Base-by-base conservation (phyloP, 2,113 vertebrate species). In the Onychostruthus taczanowskii region DNA sequence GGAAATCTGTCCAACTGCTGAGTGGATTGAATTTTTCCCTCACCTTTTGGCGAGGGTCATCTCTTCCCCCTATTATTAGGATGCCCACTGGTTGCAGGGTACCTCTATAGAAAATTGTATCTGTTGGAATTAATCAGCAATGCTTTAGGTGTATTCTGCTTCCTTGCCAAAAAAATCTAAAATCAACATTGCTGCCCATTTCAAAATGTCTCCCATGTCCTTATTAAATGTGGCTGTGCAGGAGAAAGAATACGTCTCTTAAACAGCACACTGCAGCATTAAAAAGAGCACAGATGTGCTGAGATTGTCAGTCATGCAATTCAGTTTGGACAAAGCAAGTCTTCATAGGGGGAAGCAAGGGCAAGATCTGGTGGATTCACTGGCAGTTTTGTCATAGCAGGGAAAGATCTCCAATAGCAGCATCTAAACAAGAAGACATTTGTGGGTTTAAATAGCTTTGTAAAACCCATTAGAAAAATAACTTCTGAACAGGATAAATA, bases 201-300 rank as follows among this genome's bases (percentile, higher is more conserved):
- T 82, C 77, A 3, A 11, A 76, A 89, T 73, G 67, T 82, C 62
- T 96, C 61, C 46, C 44, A 80, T 69, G 37, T 46, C 43, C 84
- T 87, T 93, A 70, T 93, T 92, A 91, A 89, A 78, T 50, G 74
- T 85, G 39, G 10, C 43, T 87, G 76, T 43, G 73, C 62, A 89
- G 69, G 53, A 95, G 73, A 95, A 90, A 58, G 35, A 91, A 28
- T 52, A 17, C 68, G 58, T 88, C 70, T 79, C 37, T 93, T 84
- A 73, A 90, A 81, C n/a, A 79, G 33, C 18, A 47, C 62, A 84
- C 44, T 43, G 11, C 35, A 69, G 22, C 30, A 58, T 69, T 82
- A 75, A 43, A 92, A 93, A 78, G 41, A 87, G 33, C 30, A 82
- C 31, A 87, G 64, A 68, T 76, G 50, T 87, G 35, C 68, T 73